These are phyloP conservation scores for Euproctis similis DNA, from an alignment of 2,888 invertebrate genomes.

Conservation along the genomic window DNA sequence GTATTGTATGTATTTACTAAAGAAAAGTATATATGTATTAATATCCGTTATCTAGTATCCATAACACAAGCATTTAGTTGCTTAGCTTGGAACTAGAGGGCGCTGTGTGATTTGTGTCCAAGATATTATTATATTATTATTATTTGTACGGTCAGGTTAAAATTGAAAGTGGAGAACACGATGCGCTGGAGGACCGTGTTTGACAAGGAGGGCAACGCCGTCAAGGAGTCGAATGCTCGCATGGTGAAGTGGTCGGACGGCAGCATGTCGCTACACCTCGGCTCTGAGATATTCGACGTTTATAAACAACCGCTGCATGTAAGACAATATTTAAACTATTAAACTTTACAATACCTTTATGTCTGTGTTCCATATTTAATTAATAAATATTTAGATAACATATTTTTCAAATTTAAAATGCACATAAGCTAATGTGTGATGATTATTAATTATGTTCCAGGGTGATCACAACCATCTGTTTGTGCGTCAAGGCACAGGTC, in stretches of 20 bases:
- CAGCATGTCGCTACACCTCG: conserved; percentile 96
- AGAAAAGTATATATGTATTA: too few species aligned
- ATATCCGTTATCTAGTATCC: too few species aligned
- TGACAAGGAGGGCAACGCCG: conserved; percentile 86
- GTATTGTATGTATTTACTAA: background rate
- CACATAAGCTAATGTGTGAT: background rate
- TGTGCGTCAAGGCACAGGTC: conserved; percentile 97
- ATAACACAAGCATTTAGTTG: too few species aligned
- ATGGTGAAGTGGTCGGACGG: conserved; percentile 99
- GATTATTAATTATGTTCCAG: conserved; percentile 57
- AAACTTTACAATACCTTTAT: too few species aligned
- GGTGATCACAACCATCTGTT: conserved; percentile 98
- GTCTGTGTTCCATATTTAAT: background rate
- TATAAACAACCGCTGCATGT: conserved; percentile 93
- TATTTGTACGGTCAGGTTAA: conserved; percentile 76
- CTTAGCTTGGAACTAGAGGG: too few species aligned
- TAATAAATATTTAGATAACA: background rate
- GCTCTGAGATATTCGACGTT: conserved; percentile 98
- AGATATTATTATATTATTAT: background rate
- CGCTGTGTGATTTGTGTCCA: too few species aligned
- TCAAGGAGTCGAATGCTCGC: conserved; percentile 95
- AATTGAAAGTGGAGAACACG: conserved; percentile 97
- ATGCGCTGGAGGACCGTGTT: conserved; percentile 94
- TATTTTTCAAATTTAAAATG: background rate
- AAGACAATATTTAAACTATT: too few species aligned